Evolutionary conservation across 2,113 vertebrate genomes (phyloP).

Genomic region (Gavialis gangeticus): DNA sequence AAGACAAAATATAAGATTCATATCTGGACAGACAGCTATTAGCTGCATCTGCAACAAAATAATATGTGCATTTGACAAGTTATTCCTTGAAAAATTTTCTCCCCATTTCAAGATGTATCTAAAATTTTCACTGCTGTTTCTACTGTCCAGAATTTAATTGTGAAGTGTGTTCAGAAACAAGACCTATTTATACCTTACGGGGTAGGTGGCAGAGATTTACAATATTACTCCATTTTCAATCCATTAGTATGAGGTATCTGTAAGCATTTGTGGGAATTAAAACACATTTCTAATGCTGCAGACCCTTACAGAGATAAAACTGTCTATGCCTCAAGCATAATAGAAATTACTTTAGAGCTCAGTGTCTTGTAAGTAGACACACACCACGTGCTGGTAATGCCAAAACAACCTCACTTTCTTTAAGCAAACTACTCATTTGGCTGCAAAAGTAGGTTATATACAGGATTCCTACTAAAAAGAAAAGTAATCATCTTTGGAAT

Average conservation of each 20-base stretch:
- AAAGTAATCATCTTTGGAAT: not conserved
- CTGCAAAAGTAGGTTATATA: not conserved
- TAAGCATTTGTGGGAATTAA: slow-evolving; percentile 30
- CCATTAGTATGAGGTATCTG: not conserved
- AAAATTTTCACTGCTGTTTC: not conserved
- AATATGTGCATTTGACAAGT: not conserved
- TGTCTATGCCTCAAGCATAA: not conserved
- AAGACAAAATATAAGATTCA: not conserved
- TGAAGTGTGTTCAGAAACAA: not conserved
- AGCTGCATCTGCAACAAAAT: not conserved
- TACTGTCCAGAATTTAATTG: not conserved
- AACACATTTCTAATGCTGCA: slow-evolving; percentile 22
- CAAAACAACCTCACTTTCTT: not conserved
- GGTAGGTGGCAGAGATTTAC: not conserved
- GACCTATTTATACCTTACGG: not conserved
- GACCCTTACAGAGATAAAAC: slow-evolving; percentile 10
- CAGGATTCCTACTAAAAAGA: not conserved
- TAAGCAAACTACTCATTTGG: not conserved
- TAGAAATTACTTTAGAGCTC: not conserved
- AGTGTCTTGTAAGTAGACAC: not conserved
- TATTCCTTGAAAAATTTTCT: not conserved
- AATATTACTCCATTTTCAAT: not conserved
- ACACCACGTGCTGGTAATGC: not conserved
- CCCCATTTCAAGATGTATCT: not conserved
- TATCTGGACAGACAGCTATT: not conserved